Conservation (phyloP, 2,797 vertebrate genomes). For the Phoeniculus purpureus region DNA sequence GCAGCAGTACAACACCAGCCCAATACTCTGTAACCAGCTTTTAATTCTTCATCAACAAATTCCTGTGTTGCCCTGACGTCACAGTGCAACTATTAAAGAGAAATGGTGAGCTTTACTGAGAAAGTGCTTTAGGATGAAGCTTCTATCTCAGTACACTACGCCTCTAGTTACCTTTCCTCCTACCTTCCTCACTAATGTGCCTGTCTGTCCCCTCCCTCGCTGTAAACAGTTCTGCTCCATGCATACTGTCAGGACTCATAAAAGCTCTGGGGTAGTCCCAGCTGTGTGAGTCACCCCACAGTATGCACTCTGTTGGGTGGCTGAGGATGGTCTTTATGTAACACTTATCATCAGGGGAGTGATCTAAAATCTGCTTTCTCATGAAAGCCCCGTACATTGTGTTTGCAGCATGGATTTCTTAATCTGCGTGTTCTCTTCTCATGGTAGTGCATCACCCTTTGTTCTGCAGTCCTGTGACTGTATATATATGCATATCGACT, state of each 20-base stretch:
- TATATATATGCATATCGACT: not conserved
- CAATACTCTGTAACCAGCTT: not conserved
- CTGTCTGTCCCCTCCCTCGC: not conserved
- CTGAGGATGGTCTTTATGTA: not conserved
- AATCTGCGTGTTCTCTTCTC: not conserved
- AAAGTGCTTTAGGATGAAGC: not conserved
- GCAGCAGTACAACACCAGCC: not conserved
- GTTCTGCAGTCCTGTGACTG: not conserved
- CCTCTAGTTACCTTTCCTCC: not conserved
- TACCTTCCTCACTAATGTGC: not conserved
- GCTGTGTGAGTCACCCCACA: rapidly evolving
- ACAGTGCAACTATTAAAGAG: not conserved
- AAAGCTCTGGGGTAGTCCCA: not conserved
- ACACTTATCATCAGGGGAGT: not conserved
- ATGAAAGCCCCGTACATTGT: not conserved
- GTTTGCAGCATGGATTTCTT: not conserved
- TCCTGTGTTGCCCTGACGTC: not conserved
- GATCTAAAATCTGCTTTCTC: not conserved
- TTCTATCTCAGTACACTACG: not conserved
- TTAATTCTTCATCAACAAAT: not conserved
- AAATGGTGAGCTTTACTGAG: not conserved
- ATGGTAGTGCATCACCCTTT: rapidly evolving
- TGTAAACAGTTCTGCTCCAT: not conserved
- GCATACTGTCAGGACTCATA: rapidly evolving
- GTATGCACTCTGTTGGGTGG: not conserved